Conservation (phyloP, 2,113 vertebrate genomes). For the Alces alces region DNA sequence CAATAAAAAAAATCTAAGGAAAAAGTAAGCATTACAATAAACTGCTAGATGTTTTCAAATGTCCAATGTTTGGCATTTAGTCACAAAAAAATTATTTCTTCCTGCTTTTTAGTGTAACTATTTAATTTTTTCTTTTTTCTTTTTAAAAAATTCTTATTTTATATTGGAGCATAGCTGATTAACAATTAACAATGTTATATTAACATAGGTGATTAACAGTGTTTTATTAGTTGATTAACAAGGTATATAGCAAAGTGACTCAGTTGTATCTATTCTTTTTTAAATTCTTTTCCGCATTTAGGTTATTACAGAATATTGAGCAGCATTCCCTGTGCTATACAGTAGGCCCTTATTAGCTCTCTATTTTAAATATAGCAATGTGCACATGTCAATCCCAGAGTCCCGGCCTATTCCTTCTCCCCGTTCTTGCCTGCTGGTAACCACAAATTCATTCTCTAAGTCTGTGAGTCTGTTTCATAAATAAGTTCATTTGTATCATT, state of each 20-base stretch:
- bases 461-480: neutral
- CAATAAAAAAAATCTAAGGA: slow-evolving; percentile 25
- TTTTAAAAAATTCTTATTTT: neutral
- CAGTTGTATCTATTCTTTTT: neutral
- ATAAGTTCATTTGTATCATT: neutral
- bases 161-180: neutral
- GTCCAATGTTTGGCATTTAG: slow-evolving; percentile 10
- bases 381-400: neutral
- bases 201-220: neutral
- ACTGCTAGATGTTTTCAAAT: neutral
- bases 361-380: neutral
- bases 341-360: neutral
- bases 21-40: slow-evolving; percentile 37
- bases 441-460: neutral
- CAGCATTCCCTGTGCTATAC: neutral
- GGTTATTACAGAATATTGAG: neutral
- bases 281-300: neutral
- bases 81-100: neutral
- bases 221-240: neutral
- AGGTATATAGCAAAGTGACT: neutral
- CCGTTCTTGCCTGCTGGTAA: neutral
- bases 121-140: neutral
- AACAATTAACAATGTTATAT: neutral
- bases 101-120: neutral
- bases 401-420: neutral